Conservation (phyloP, 2,113 vertebrate genomes). For the Otocyon megalotis region DNA sequence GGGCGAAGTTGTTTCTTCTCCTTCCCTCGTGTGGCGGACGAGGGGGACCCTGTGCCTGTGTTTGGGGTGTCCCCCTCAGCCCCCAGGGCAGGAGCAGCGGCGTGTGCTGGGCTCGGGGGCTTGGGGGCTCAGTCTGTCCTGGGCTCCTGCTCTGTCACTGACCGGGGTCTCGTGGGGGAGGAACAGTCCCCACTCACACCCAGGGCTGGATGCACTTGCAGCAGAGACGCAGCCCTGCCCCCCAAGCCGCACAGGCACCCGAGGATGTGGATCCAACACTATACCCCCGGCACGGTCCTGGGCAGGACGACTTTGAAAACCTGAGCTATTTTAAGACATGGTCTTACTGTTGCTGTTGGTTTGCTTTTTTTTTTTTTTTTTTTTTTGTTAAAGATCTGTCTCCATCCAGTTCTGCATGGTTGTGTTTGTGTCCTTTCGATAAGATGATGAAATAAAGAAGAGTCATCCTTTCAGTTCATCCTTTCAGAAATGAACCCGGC, state of each 20-base stretch:
- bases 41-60: conserved; percentile 68
- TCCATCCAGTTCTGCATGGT: fast-evolving
- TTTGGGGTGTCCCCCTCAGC: neutral
- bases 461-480: fast-evolving
- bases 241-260: neutral
- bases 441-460: neutral
- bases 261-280: neutral
- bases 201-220: neutral
- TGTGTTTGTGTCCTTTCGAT: neutral
- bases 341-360: neutral
- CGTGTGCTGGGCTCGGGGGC: fast-evolving
- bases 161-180: neutral
- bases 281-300: neutral
- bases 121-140: neutral
- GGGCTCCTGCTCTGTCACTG: neutral
- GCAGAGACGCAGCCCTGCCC: conserved; percentile 50
- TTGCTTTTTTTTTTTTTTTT: neutral
- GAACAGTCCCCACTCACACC: neutral
- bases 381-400: neutral
- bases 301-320: conserved; percentile 14
- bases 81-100: fast-evolving
- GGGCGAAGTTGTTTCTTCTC: conserved; percentile 84
- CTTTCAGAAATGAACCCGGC: neutral
- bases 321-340: conserved; percentile 18
- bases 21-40: neutral